A percentile compares a stretch with the other conserved stretches of the same genome.
Conservation (phyloP, 92 coral and sea anemone genomes). For the Parazoanthus swiftii region DNA sequence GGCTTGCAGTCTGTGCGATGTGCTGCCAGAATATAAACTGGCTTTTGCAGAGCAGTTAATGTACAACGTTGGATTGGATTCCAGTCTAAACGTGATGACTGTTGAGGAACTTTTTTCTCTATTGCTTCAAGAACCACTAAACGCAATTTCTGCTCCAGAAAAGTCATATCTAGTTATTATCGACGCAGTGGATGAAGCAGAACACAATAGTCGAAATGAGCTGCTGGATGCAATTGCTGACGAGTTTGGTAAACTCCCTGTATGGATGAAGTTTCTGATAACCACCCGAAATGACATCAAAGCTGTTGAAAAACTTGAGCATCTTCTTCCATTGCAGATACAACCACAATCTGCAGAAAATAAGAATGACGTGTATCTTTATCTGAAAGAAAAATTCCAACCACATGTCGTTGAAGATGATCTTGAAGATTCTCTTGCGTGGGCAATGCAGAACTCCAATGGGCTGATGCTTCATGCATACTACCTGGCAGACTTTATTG, state of each 20-base stretch:
- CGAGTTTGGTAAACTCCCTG: conserved; percentile 53
- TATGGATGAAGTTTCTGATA: conserved; percentile 57
- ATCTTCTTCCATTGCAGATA: conserved; percentile 52
- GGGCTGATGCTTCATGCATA: conserved; percentile 73
- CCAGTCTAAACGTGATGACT: conserved; percentile 32
- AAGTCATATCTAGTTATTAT: conserved; percentile 46
- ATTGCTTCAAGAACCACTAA: conserved; percentile 62
- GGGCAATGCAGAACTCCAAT: conserved; percentile 42
- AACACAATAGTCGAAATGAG: conserved; percentile 48
- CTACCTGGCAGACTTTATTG: conserved; percentile 22
- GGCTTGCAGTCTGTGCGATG: conserved; percentile 52
- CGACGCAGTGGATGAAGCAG: conserved; percentile 66
- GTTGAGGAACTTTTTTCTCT: conserved; percentile 50
- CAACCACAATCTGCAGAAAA: conserved; percentile 40
- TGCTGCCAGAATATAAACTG: conserved; percentile 52
- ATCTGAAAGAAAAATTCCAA: conserved; percentile 34
- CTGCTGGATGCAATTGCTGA: conserved; percentile 45
- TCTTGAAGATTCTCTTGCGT: conserved; percentile 24
- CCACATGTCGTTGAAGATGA: conserved; percentile 13
- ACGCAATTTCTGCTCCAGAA: conserved; percentile 48
- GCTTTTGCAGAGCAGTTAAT: conserved; percentile 43
- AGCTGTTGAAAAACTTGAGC: conserved; percentile 23
- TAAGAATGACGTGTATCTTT: conserved; percentile 47
- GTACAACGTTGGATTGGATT: background rate
- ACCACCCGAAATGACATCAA: conserved; percentile 57